Evolutionary conservation across 1,140 invertebrate species (phyloP).

Genomic region (Hydropsyche tenuis): DNA sequence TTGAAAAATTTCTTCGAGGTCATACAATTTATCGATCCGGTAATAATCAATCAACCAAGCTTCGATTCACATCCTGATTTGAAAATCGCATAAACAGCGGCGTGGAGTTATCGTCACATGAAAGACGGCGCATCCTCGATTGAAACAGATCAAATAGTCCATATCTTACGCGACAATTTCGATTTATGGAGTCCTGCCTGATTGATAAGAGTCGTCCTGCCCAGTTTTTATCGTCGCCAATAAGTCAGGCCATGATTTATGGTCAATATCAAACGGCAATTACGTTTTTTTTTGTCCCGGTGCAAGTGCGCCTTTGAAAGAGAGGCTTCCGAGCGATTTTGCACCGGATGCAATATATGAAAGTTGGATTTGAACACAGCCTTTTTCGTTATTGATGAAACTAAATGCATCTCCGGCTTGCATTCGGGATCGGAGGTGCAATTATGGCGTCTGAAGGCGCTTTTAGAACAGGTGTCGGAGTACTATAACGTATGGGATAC

Average conservation of each 20-base stretch:
- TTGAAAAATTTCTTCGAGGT: no score
- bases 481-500: conserved; percentile 24
- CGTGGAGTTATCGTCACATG: background rate
- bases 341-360: no score
- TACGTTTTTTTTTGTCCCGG: conserved; percentile 4
- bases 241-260: conserved; percentile 37
- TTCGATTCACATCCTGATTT: conserved; percentile 12
- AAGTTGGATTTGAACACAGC: no score
- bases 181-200: conserved; percentile 29
- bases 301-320: background rate
- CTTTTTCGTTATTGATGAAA: no score
- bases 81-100: background rate
- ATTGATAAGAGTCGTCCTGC: conserved; percentile 24
- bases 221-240: conserved; percentile 29
- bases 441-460: background rate
- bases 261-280: conserved; percentile 10
- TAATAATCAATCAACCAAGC: no score
- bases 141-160: background rate
- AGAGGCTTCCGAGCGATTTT: no score
- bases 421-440: background rate
- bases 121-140: background rate
- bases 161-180: conserved; percentile 17
- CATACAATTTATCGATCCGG: no score
- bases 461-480: conserved; percentile 12
- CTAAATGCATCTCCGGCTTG: background rate